Evolutionary conservation across 2,113 vertebrate species (phyloP), one percentile per base, ranked within the genome.

Genomic region (Thalassarche chlororhynchos): DNA sequence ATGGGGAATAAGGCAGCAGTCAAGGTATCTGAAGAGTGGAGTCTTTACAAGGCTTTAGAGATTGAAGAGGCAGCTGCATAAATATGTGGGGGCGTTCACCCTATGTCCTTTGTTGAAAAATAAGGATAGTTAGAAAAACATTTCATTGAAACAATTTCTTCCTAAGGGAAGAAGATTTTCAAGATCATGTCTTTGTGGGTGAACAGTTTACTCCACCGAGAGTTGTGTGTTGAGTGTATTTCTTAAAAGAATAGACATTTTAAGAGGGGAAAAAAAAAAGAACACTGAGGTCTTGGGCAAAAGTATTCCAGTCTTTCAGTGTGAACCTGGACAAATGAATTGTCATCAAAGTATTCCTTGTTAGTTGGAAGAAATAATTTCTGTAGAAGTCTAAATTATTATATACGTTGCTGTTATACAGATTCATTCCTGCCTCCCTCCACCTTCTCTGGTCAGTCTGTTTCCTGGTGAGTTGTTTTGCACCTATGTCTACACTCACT

Each of bases 1-100:
- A 85, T 85, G 84, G 90, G 28, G 61, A 96, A 90, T 82, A 82
- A 94, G 78, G 70, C 52, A 91, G 85, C 83, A 97, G 80, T 87
- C 65, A 89, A 94, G 55, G 85, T 83, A 95, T 89, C 85, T 97
- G 81, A 88, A 93, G 78, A 91, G 54, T 61, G 29, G 57, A 89
- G n/a, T 44, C 81, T 89, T 81, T 70, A 78, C 68, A 91, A 93
- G 68, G 60, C 44, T 89, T 93, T 78, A 91, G 64, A 94, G 82
- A 91, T 57, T 94, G 93, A 94, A 89, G 46, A 87, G n/a, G 64
- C 66, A 84, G 60, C 36, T 77, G 90, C 87, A 95, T 85, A 96
- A 84, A 70, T 94, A 70, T 25, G 19, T 82, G 57, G 94, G 66
- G 57, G 44, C 0, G 0, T 81, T 90, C 55, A 61, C 26, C 87